Base-by-base conservation (phyloP, 2,797 vertebrate species). In the Calcarius lapponicus region DNA sequence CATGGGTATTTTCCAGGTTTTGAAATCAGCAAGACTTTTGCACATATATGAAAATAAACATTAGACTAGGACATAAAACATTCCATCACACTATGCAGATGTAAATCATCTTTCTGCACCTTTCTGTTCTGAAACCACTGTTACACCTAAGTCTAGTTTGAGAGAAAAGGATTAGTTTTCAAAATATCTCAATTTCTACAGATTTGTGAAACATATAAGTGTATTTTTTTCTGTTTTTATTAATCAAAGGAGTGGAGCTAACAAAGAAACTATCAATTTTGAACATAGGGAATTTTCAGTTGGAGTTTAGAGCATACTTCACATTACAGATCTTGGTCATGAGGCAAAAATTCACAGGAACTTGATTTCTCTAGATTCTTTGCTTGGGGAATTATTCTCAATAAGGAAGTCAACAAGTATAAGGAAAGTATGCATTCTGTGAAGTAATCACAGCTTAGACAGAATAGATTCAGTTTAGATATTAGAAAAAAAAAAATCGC, bases 21-120 rank as follows among this genome's bases (percentile, higher is more conserved):
- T 86, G 36, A 86, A 92, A 75, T 79, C 67, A 76, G 34, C 9
- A 51, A 42, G 36, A 71, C 25, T 93, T 80, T 36, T 47, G 22
- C 43, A 91, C 32, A 29, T n/a, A 31, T 10, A 42, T 78, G 45
- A 80, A 90, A 85, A 72, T 53, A 73, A 89, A 70, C 5, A 66
- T 24, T 15, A 91, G 13, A 7, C 8, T n/a, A 54, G 8, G 14
- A 51, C 36, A 65, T 7, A 88, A 83, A 74, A 29, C 6, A 34
- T 75, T 29, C 11, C 9, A 40, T 69, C 16, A 31, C 17, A 28
- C 3, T 26, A 3, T 8, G 58, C 28, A 76, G 47, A 43, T 45
- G 18, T 62, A 42, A 56, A 73, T 73, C 43, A 53, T 36, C 21
- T 8, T 3, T 31, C 9, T 1, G 0, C 5, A 15, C 0, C 3